Evolutionary conservation across 2,797 vertebrate genomes (phyloP).

Genomic region (Picus viridis): DNA sequence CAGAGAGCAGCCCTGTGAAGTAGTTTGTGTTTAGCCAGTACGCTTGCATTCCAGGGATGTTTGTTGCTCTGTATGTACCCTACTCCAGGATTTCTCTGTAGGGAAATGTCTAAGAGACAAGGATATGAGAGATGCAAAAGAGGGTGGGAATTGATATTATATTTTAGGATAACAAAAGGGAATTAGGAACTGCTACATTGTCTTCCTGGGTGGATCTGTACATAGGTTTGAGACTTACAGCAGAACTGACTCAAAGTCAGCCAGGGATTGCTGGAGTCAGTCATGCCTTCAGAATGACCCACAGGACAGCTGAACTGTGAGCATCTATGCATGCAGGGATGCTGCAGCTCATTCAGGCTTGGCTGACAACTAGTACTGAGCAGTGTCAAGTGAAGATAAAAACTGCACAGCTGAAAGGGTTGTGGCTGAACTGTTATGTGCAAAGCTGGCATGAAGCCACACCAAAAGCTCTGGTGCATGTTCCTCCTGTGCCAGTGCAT

Average conservation of each 20-base stretch:
- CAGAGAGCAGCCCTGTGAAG: rapidly evolving
- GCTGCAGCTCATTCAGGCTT: rapidly evolving
- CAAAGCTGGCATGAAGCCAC: not conserved
- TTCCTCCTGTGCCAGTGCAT: not conserved
- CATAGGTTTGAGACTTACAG: not conserved
- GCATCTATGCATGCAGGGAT: rapidly evolving
- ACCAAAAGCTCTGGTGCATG: rapidly evolving
- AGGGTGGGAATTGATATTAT: not conserved
- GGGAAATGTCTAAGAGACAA: not conserved
- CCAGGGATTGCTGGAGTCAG: not conserved
- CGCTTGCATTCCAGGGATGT: not conserved
- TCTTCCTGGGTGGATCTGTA: not conserved
- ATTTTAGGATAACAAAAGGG: not conserved
- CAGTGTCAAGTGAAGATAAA: not conserved
- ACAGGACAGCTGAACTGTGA: not conserved
- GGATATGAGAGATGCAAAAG: not conserved
- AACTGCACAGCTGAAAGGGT: not conserved
- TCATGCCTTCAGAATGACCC: not conserved
- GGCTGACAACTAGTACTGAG: not conserved
- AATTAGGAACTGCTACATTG: not conserved
- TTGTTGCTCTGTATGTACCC: not conserved
- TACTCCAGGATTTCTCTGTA: not conserved
- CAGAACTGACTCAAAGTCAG: too few relatives aligned
- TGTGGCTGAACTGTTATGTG: not conserved
- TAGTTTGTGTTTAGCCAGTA: not conserved